A percentile compares a stretch with the other conserved stretches of the same genome.
Conservation (phyloP, 2,797 vertebrate genomes). For the Xiphophorus birchmanni region DNA sequence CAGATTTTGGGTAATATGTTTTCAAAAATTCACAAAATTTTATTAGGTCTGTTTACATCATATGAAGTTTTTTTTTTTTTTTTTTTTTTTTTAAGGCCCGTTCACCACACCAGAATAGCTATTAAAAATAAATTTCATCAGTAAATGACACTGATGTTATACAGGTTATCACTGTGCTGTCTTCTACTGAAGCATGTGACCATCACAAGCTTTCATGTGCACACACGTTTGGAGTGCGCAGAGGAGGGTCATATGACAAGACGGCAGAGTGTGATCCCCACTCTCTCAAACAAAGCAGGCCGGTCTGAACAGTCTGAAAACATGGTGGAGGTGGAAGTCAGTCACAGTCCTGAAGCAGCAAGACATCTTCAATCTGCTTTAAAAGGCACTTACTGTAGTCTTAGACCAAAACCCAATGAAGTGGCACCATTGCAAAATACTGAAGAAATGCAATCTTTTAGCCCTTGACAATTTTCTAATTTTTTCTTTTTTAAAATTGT, state of each 20-base stretch:
- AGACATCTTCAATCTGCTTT: not conserved
- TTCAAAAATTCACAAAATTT: not conserved
- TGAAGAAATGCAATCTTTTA: too few species aligned
- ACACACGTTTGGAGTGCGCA: slow-evolving; percentile 9
- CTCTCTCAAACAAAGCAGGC: not conserved
- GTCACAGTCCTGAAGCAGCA: not conserved
- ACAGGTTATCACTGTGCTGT: not conserved
- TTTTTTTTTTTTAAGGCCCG: too few species aligned
- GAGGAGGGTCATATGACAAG: slow-evolving; percentile 43
- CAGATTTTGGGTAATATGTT: not conserved
- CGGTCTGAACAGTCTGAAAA: not conserved
- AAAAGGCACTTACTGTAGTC: too few species aligned
- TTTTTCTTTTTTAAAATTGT: too few species aligned
- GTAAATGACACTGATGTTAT: not conserved
- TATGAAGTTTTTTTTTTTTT: too few species aligned
- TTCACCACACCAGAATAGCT: not conserved
- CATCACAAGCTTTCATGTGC: slow-evolving; percentile 52
- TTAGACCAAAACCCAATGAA: not conserved
- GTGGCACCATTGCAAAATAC: too few species aligned
- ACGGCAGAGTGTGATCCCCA: slow-evolving; percentile 19
- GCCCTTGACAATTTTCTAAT: too few species aligned
- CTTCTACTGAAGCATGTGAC: slow-evolving; percentile 55
- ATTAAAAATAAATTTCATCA: not conserved
- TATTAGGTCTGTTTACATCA: not conserved
- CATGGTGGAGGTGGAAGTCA: not conserved